Base-by-base conservation (phyloP, 2,113 vertebrate genomes). In the Gymnogyps californianus region DNA sequence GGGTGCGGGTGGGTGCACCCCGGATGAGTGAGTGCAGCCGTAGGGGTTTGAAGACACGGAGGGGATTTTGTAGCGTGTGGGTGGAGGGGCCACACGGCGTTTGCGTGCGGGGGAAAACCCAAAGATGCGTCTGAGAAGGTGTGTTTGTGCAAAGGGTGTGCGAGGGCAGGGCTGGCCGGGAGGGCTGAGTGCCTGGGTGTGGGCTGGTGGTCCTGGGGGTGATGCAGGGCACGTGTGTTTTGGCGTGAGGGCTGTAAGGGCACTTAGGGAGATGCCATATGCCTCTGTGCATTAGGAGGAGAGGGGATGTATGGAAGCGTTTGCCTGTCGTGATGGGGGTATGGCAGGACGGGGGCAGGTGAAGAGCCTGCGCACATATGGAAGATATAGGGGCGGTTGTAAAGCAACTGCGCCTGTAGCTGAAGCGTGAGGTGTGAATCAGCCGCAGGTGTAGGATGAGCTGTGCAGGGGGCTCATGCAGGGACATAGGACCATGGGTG, bases 301-400 rank as follows among this genome's bases (percentile, higher is more conserved):
- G 82, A n/a, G 34, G 40, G 20, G 58, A 44, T 15, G 28, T 8
- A 13, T 2, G 28, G 38, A 20, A 26, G 19, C 0, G 0, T 22
- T 70, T 32, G 8, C 32, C 25, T 55, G 32, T 47, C 55, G 61
- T 10, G 34, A 19, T 55, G 64, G 49, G 28, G 28, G 6, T 28
- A 51, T 1, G 38, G 44, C 52, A 80, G 90, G 62, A 34, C 1
- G 20, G 22, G 62, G 44, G 20, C 44, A 79, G 58, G 55, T 49
- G 52, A 72, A 16, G 65, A 76, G 31, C 5, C 10, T 11, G 0
- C 13, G 59, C 3, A 7, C 0, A 0, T 26, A 15, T 16, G 29
- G 69, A 40, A 38, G 0, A 3, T 3, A 9, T 6, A 51, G 31
- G 22, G 46, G 6, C 3, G 25, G 28, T 0, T 77, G 52, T 14